Base-by-base conservation (phyloP, 1,140 invertebrate genomes). In the Archegozetes longisetosus region DNA sequence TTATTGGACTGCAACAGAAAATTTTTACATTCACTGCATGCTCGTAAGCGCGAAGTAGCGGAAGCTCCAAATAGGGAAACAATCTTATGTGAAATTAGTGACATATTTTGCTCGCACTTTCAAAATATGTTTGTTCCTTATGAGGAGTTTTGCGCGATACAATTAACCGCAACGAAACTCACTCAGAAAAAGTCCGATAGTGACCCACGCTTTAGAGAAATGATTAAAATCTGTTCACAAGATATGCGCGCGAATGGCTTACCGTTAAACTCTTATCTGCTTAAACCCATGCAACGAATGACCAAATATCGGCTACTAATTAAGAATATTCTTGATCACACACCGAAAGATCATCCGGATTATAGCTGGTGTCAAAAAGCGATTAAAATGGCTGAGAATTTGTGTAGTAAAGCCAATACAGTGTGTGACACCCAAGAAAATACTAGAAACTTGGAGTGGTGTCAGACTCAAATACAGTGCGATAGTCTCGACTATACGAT, bases 241-340 rank as follows among this genome's bases (percentile, higher is more conserved):
- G 76, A 85, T 71, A 74, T 76, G 0, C 68, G 77, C 2, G 81
- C 82, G 1, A 81, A 82, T 69, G 83, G 83, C 55, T 78, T 86
- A 77, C 84, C 85, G 3, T 70, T 90, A 1, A 85, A 81, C 64
- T 84, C 84, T n/a, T 89, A 85, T 72, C 72, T 88, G 17, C 79
- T 90, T 23, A 86, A 88, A 72, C 87, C 87, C 13, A 88, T 90
- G 84, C 85, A 89, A 69, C 72, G 87, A 62, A 86, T 91, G 32
- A 89, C 87, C 6, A 84, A 83, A 69, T 90, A 90, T 74, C 86
- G 84, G 23, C 73, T 90, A 17, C 73, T 91, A 27, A 83, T 90
- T 59, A 78, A 79, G 67, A 87, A 89, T 81, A 84, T 88, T 65
- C 69, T 85, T 60, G 79, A 85, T 65, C 73, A 81, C 66, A 88